Conservation (phyloP, 2,797 vertebrate species). For the Phrynocephalus forsythii region DNA sequence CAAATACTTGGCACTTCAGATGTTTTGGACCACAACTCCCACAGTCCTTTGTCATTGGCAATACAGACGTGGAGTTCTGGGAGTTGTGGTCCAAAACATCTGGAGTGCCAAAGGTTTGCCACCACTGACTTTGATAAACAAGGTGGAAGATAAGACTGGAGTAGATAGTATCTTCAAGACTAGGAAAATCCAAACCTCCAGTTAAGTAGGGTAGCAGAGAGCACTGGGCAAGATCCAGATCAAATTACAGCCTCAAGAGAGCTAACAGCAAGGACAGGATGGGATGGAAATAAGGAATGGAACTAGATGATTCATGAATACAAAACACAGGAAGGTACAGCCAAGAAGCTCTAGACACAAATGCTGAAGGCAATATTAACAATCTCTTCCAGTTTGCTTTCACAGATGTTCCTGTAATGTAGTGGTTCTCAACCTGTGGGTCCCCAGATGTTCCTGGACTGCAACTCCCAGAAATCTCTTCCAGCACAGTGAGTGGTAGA, state of each 20-base stretch:
- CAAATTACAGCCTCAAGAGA: not conserved
- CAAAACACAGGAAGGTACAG: not conserved
- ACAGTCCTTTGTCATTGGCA: too few relatives aligned
- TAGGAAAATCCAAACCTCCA: not conserved
- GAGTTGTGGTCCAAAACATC: too few relatives aligned
- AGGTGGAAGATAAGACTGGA: not conserved
- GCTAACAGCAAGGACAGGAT: not conserved
- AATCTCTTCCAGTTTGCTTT: not conserved
- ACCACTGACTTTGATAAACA: not conserved
- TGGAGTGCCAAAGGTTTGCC: too few relatives aligned
- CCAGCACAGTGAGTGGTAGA: too few relatives aligned
- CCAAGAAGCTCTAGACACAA: not conserved
- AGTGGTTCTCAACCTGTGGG: too few relatives aligned
- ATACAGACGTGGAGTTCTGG: too few relatives aligned
- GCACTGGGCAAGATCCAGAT: not conserved
- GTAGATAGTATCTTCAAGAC: not conserved
- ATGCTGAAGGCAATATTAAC: not conserved
- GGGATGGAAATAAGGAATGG: not conserved
- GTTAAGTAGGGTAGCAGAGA: not conserved
- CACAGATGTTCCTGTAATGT: not conserved
- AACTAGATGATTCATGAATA: not conserved
- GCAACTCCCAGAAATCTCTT: too few relatives aligned
- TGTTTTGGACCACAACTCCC: too few relatives aligned
- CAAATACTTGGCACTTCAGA: too few relatives aligned
- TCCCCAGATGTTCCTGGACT: too few relatives aligned